These are phyloP conservation scores for Drosophila formosana DNA, from an alignment of 2,888 invertebrate species.

Conservation along the genomic window DNA sequence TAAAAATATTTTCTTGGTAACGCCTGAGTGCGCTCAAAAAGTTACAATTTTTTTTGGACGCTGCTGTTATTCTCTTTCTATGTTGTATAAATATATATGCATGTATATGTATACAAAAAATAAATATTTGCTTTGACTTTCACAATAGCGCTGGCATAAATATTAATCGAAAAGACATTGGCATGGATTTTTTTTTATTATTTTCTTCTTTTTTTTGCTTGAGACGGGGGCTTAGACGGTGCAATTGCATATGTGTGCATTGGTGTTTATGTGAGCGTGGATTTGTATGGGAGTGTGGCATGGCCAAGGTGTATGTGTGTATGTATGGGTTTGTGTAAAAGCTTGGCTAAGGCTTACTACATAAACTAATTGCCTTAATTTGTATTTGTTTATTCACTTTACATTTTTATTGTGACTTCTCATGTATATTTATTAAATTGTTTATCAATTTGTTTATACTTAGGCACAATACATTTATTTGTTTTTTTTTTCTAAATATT, in stretches of 20 bases:
- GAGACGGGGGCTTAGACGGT: slow-evolving; percentile 73
- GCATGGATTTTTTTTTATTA: slow-evolving; percentile 43
- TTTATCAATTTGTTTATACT: slow-evolving; percentile 59
- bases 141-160: slow-evolving; percentile 77
- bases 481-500: slow-evolving; percentile 57
- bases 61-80: slow-evolving; percentile 33
- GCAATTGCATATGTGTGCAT: slow-evolving; percentile 53
- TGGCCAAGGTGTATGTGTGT: slow-evolving; percentile 30
- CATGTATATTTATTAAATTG: slow-evolving; percentile 33
- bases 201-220: slow-evolving; percentile 32
- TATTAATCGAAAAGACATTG: slow-evolving; percentile 71
- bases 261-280: slow-evolving; percentile 11
- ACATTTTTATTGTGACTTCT: slow-evolving; percentile 30
- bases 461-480: slow-evolving; percentile 79
- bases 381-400: slow-evolving; percentile 28
- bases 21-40: slow-evolving; percentile 4
- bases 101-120: slow-evolving; percentile 75
- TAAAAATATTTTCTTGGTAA: slow-evolving; percentile 3
- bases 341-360: slow-evolving; percentile 67
- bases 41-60: slow-evolving; percentile 43
- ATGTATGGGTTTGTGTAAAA: slow-evolving; percentile 29
- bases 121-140: slow-evolving; percentile 70
- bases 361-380: slow-evolving; percentile 42
- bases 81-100: slow-evolving; percentile 58
- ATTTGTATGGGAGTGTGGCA: slow-evolving; percentile 17